These are phyloP conservation scores for Leptarthrus brevirostris DNA, from an alignment of 2,888 invertebrate species.

Conservation along the genomic window DNA sequence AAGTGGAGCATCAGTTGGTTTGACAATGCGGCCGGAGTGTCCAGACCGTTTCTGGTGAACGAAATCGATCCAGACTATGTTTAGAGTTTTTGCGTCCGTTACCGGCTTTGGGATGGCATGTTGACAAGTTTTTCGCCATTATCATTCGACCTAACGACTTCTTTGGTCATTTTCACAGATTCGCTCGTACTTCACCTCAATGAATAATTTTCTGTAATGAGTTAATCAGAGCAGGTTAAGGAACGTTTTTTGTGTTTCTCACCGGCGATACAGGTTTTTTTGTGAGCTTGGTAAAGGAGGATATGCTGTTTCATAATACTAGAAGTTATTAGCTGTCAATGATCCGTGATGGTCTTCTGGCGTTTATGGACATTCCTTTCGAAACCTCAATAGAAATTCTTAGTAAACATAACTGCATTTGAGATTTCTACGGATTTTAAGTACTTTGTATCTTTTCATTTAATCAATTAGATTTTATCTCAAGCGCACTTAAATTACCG, in stretches of 20 bases:
- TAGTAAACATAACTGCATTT: too few species aligned
- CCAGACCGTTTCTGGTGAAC: conserved; percentile 19
- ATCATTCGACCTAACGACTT: conserved; percentile 5
- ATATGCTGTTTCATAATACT: too few species aligned
- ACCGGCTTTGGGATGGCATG: conserved; percentile 15
- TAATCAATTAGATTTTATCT: conserved; percentile 25
- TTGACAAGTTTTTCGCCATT: conserved; percentile 47
- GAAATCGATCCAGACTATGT: conserved; percentile 19
- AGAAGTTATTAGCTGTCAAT: too few species aligned
- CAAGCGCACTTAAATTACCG: conserved; percentile 8
- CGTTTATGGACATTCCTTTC: too few species aligned
- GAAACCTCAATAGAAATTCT: too few species aligned
- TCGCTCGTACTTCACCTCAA: neutral
- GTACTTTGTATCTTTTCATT: too few species aligned
- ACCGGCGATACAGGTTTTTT: too few species aligned
- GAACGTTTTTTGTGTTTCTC: too few species aligned
- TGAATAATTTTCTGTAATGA: conserved; percentile 42
- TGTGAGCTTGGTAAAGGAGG: too few species aligned
- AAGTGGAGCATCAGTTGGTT: neutral
- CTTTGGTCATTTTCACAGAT: conserved; percentile 45
- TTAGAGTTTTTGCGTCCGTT: conserved; percentile 1
- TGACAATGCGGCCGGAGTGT: conserved; percentile 7
- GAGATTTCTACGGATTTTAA: too few species aligned
- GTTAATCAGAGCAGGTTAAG: conserved; percentile 32
- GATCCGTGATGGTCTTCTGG: too few species aligned